Percentiles rank a stretch among this genome's conserved stretches.
Conservation (phyloP, 2,113 vertebrate species). For the Pluvianellus socialis region DNA sequence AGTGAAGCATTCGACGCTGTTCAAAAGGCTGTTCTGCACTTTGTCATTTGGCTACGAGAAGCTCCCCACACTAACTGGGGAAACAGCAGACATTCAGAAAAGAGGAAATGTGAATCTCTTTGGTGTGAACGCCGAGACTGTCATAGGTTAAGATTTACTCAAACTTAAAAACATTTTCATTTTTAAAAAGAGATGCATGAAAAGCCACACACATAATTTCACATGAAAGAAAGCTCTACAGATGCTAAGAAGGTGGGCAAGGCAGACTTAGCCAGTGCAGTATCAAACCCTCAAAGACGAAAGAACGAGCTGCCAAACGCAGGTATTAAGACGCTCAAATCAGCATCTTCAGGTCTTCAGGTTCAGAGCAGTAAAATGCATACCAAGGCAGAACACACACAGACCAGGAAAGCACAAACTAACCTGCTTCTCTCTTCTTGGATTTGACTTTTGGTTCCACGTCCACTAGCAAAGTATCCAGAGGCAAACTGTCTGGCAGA, state of each 20-base stretch:
- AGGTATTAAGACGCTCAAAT: neutral
- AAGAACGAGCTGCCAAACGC: neutral
- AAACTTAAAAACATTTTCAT: neutral
- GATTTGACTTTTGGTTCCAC: slow-evolving; percentile 98
- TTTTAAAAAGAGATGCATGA: neutral
- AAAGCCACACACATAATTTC: neutral
- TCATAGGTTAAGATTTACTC: neutral
- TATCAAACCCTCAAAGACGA: neutral
- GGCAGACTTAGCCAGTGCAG: neutral
- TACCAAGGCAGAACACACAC: neutral
- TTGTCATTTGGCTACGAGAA: neutral
- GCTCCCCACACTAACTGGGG: neutral
- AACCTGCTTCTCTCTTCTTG: slow-evolving; percentile 98
- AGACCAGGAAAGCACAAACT: slow-evolving; percentile 30
- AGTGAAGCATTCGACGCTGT: neutral
- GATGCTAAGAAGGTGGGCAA: neutral
- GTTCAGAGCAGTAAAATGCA: neutral
- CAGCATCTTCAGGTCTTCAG: neutral
- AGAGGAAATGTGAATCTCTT: neutral
- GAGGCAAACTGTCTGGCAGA: slow-evolving; percentile 94
- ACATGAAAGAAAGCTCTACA: neutral
- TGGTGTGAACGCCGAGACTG: neutral
- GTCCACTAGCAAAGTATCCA: slow-evolving; percentile 97
- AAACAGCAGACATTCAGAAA: neutral
- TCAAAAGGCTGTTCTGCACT: neutral